Conservation (phyloP, 2,113 vertebrate species). For the Cryptotis parvus region DNA sequence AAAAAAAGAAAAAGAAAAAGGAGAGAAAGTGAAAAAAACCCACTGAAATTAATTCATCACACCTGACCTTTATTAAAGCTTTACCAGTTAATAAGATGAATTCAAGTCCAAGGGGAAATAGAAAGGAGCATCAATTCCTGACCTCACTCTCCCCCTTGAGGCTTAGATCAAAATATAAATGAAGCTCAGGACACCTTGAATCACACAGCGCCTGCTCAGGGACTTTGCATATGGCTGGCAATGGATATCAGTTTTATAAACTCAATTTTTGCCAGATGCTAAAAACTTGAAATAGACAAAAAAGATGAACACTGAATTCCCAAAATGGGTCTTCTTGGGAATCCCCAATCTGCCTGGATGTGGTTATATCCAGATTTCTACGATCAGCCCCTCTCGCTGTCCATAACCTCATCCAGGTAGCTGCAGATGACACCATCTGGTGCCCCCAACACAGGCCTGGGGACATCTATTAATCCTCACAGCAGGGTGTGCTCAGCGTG, state of each 20-base stretch:
- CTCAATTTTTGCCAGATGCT: not conserved
- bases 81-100: conserved; percentile 20
- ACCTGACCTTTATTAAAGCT: conserved; percentile 44
- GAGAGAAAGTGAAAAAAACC: not conserved
- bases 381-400: fast-evolving
- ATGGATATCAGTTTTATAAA: not conserved
- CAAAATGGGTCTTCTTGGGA: not conserved
- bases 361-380: not conserved
- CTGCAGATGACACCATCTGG: not conserved
- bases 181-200: not conserved
- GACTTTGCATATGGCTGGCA: not conserved
- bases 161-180: not conserved
- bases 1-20: no score
- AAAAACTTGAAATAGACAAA: not conserved
- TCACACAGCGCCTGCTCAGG: not conserved
- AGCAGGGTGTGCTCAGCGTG: not conserved
- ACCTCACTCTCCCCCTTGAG: not conserved
- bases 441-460: not conserved
- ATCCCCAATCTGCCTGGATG: not conserved
- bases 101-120: conserved; percentile 16
- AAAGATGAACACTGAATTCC: not conserved
- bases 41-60: conserved; percentile 27
- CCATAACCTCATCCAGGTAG: not conserved
- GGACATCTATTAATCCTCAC: not conserved
- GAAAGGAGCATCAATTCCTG: not conserved